Percentiles rank a stretch among this genome's conserved stretches.
These are phyloP conservation scores for Onychostruthus taczanowskii DNA, from an alignment of 2,113 vertebrate genomes.

Conservation along the genomic window DNA sequence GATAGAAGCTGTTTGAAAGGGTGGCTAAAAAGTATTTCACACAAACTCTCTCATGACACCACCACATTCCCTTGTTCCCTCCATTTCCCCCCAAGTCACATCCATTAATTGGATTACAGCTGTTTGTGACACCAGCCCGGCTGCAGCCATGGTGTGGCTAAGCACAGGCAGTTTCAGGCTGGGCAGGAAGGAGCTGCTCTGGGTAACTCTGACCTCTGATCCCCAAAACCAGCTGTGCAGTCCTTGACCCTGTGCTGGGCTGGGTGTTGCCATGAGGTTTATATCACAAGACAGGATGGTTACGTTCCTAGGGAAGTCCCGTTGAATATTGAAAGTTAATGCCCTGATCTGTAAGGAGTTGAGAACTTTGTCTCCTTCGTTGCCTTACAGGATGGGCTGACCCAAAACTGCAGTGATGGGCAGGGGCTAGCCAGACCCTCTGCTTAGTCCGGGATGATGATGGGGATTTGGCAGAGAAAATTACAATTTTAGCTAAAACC, in stretches of 20 bases:
- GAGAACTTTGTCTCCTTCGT: neutral
- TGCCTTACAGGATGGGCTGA: neutral
- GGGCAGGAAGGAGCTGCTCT: neutral
- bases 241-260: neutral
- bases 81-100: neutral
- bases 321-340: neutral
- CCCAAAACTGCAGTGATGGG: neutral
- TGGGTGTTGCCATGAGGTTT: neutral
- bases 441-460: neutral
- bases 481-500: neutral
- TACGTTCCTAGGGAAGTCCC: neutral
- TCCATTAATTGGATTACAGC: neutral
- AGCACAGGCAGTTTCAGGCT: neutral
- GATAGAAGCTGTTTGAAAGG: neutral
- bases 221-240: neutral
- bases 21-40: neutral
- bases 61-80: neutral
- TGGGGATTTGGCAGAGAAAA: neutral
- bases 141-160: neutral
- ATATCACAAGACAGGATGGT: neutral
- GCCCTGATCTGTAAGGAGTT: neutral
- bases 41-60: neutral
- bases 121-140: accelerated
- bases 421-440: neutral
- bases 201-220: neutral